Conservation (phyloP, 2,888 invertebrate species). For the Drosophila birchii region DNA sequence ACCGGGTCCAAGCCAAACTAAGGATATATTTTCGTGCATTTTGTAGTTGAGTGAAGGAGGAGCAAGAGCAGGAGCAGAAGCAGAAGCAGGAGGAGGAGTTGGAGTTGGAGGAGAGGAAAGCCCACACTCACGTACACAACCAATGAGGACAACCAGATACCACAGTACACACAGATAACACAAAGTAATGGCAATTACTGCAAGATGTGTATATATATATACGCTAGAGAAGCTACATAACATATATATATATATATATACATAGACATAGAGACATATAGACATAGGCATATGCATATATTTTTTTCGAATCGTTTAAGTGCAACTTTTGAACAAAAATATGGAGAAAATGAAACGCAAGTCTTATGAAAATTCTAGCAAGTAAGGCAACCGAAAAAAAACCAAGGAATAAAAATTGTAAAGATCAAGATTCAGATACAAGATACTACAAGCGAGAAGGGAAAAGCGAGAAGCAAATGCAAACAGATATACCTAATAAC, state of each 20-base stretch:
- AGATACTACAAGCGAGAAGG: conserved; percentile 5
- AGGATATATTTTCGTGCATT: conserved; percentile 68
- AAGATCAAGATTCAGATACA: conserved; percentile 44
- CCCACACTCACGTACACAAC: conserved; percentile 18
- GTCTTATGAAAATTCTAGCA: conserved; percentile 85
- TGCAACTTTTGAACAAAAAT: conserved; percentile 68
- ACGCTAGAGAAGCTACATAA: conserved; percentile 12
- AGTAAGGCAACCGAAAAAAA: conserved; percentile 71
- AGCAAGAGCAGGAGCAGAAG: background rate
- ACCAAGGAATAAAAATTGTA: conserved; percentile 50
- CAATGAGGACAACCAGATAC: conserved; percentile 18
- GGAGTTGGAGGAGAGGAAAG: background rate
- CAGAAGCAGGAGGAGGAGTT: background rate
- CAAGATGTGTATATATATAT: conserved; percentile 37
- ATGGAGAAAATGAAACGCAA: conserved; percentile 84
- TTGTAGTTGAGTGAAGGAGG: conserved; percentile 35
- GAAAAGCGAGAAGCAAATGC: conserved; percentile 10
- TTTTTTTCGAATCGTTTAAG: conserved; percentile 69
- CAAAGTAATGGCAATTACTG: conserved; percentile 26
- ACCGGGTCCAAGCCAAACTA: conserved; percentile 81
- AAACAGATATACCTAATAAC: conserved; percentile 39
- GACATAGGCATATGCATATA: conserved; percentile 44
- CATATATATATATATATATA: conserved; percentile 13
- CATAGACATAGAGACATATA: conserved; percentile 14
- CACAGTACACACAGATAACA: conserved; percentile 17